phyloP scores from a whole-genome alignment of 2,113 vertebrate genomes.

The Thymallus thymallus region DNA sequence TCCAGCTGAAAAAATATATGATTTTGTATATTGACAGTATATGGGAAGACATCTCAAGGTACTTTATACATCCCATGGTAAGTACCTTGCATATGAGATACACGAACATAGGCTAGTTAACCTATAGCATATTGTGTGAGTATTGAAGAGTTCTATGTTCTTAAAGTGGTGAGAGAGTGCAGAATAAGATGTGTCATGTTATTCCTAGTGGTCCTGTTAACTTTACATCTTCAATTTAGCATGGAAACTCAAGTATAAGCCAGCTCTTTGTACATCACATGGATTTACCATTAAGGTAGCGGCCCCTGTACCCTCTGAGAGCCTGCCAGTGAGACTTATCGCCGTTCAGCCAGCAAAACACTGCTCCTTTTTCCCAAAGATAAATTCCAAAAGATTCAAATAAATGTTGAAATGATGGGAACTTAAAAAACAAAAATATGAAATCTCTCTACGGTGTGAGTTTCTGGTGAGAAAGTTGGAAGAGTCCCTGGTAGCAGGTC shows the following conservation, averaged over 20 bases:
- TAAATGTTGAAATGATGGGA: background rate
- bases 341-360: background rate
- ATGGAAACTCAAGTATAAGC: conserved; percentile 11
- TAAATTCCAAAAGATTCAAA: conserved; percentile 11
- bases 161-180: background rate
- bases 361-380: conserved; percentile 6
- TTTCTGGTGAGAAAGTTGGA: background rate
- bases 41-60: too few relatives aligned
- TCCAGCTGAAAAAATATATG: too few relatives aligned
- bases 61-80: too few relatives aligned
- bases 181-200: background rate
- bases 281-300: conserved; percentile 15
- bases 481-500: background rate
- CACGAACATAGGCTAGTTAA: background rate
- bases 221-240: conserved; percentile 10
- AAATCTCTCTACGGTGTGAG: background rate
- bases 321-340: conserved; percentile 1
- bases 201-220: background rate
- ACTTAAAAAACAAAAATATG: too few relatives aligned
- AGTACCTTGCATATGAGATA: too few relatives aligned
- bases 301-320: background rate
- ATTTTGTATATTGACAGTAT: too few relatives aligned
- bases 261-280: conserved; percentile 14
- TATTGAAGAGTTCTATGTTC: background rate
- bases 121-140: too few relatives aligned